Conservation (phyloP, 2,888 invertebrate genomes). For the Augochlorella aurata region DNA sequence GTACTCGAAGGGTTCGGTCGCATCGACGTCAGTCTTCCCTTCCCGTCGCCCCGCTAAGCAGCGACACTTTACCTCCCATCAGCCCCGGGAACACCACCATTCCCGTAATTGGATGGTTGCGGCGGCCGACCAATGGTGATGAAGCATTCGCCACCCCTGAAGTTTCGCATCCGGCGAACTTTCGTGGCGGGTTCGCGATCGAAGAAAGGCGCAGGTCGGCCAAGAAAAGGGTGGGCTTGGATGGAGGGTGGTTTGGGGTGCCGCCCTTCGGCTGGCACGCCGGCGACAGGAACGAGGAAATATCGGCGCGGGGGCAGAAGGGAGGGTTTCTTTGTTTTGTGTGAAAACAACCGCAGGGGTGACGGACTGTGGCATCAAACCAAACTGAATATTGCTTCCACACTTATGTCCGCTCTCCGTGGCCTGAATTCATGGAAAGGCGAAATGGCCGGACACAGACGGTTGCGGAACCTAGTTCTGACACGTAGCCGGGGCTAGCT, state of each 20-base stretch:
- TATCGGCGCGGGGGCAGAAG: slow-evolving; percentile 59
- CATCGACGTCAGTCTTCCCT: background rate
- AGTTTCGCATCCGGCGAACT: slow-evolving; percentile 29
- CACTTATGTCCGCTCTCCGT: slow-evolving; percentile 55
- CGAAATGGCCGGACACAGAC: slow-evolving; percentile 1
- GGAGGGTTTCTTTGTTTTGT: slow-evolving; percentile 79
- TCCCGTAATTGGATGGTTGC: slow-evolving; percentile 17
- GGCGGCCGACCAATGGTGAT: slow-evolving; percentile 29
- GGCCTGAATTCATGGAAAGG: slow-evolving; percentile 33
- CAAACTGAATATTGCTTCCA: slow-evolving; percentile 72
- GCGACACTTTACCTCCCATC: slow-evolving; percentile 9
- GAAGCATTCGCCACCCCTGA: slow-evolving; percentile 25
- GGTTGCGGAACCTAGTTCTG: slow-evolving; percentile 34
- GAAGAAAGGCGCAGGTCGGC: slow-evolving; percentile 58
- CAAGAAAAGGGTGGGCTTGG: slow-evolving; percentile 53
- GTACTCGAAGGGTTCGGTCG: background rate
- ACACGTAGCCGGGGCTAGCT: background rate
- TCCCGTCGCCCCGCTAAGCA: background rate
- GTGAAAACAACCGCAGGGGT: slow-evolving; percentile 76
- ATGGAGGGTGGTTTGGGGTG: slow-evolving; percentile 32
- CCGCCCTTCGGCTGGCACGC: slow-evolving; percentile 41
- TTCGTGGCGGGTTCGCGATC: slow-evolving; percentile 50
- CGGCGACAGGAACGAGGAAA: slow-evolving; percentile 56
- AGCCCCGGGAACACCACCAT: slow-evolving; percentile 22
- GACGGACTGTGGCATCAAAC: slow-evolving; percentile 76